Evolutionary conservation across 1,140 invertebrate genomes (phyloP).

Genomic region (Parapsyche elsis): DNA sequence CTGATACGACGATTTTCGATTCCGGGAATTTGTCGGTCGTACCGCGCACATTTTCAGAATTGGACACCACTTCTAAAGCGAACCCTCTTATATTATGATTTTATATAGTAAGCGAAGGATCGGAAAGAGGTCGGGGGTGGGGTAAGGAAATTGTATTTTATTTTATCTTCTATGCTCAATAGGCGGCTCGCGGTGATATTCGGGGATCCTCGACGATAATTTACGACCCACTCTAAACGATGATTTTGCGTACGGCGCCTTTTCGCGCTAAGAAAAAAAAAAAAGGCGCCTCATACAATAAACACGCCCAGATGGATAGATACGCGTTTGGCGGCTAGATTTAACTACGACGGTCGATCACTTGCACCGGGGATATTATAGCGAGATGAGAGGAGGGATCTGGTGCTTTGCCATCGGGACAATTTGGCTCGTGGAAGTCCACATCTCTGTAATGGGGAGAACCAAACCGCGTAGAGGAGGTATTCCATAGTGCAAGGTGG

Average conservation of each 20-base stretch:
- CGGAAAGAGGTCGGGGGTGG: background rate
- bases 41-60: no score
- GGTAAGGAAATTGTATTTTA: constrained; percentile 7
- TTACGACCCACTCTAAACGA: constrained; percentile 19
- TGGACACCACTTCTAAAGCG: no score
- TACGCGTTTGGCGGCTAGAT: no score
- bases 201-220: constrained; percentile 4
- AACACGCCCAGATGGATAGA: no score
- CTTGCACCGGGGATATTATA: no score
- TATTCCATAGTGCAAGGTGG: background rate
- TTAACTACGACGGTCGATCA: no score
- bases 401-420: background rate
- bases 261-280: no score
- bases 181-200: constrained; percentile 6
- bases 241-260: background rate
- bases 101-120: background rate
- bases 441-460: background rate
- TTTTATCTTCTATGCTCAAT: constrained; percentile 10
- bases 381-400: no score
- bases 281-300: no score
- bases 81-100: constrained; percentile 6
- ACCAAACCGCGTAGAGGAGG: constrained; percentile 9
- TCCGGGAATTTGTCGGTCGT: no score
- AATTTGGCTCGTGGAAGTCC: background rate
- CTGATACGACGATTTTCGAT: no score